Base-by-base conservation (phyloP, 2,113 vertebrate species). In the Petrocephalus zakoni region DNA sequence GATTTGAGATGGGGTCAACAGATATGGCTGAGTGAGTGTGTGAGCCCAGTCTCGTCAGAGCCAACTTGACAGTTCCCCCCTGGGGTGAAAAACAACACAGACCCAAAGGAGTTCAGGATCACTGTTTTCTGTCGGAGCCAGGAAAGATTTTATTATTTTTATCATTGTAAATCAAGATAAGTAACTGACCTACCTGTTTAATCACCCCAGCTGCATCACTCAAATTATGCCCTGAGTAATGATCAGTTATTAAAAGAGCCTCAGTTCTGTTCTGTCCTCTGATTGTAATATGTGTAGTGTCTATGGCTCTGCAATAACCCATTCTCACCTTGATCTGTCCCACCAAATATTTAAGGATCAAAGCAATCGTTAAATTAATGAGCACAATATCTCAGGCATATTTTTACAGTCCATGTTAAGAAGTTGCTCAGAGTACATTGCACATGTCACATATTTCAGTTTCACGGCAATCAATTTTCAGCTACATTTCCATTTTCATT, bases 301-400 rank as follows among this genome's bases (percentile, higher is more conserved):
- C 49, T 2, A 34, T 52, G 25, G 87, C 46, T 49, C n/a, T 25
- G 11, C 51, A 72, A 81, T 53, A 88, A 78, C 15, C 11, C 64
- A n/a, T 10, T n/a, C 21, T 22, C 22, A 51, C 49, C 49, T 88
- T 61, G 37, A 9, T 37, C 49, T 58, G 15, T 52, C 6, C 7
- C 11, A 22, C 34, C 34, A 72, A 55, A 72, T 68, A 37, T 47
- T 42, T 29, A 53, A 42, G 47, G 25, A 78, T 52, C 25, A 51
- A 34, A 75, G 85, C 56, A 87, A 61, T 89, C 25, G 51, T n/a
- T 82, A 88, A 90, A 89, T 87, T 84, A 90, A 89, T 89, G 86
- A 90, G 82, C 61, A 52, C 64, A 84, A 87, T 90, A 89, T 86
- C 85, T 88, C 85, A 72, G 81, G 75, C 25, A 47, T 58, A 89